A percentile compares a stretch with the other conserved stretches of the same genome.
Conservation (phyloP, 1,140 invertebrate species). For the Drosophila erecta region DNA sequence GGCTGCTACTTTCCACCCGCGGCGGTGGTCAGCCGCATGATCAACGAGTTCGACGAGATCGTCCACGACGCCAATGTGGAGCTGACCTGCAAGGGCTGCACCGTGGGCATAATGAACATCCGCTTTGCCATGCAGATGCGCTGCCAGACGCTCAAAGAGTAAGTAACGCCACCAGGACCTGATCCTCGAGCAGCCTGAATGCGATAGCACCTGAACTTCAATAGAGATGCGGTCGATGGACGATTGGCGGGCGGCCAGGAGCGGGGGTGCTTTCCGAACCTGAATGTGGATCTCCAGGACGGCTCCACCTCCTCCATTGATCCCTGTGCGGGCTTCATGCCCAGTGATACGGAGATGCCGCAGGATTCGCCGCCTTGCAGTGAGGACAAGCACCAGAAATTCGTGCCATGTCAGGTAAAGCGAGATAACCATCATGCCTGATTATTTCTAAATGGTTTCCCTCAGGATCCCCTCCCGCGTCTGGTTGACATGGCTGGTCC, state of each 20-base stretch:
- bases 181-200: slow-evolving; percentile 47
- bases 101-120: slow-evolving; percentile 53
- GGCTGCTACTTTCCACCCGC: slow-evolving; percentile 54
- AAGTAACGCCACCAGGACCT: slow-evolving; percentile 55
- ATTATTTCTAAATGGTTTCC: no score
- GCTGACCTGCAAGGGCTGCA: slow-evolving; percentile 64
- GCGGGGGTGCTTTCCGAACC: background rate
- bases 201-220: slow-evolving; percentile 62
- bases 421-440: background rate
- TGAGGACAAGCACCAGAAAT: background rate
- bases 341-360: slow-evolving; percentile 11
- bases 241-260: slow-evolving; percentile 15
- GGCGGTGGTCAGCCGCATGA: slow-evolving; percentile 35
- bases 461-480: background rate
- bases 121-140: slow-evolving; percentile 54
- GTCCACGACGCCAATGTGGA: slow-evolving; percentile 56
- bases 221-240: slow-evolving; percentile 58
- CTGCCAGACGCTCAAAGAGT: slow-evolving; percentile 51
- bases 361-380: background rate
- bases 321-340: slow-evolving; percentile 46
- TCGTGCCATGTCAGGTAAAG: background rate
- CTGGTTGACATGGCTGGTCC: slow-evolving; percentile 63
- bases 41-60: slow-evolving; percentile 19
- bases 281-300: slow-evolving; percentile 24
- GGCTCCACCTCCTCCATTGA: slow-evolving; percentile 33